Evolutionary conservation across 1,140 invertebrate genomes (phyloP).

Genomic region (Drosophila sturtevanti): DNA sequence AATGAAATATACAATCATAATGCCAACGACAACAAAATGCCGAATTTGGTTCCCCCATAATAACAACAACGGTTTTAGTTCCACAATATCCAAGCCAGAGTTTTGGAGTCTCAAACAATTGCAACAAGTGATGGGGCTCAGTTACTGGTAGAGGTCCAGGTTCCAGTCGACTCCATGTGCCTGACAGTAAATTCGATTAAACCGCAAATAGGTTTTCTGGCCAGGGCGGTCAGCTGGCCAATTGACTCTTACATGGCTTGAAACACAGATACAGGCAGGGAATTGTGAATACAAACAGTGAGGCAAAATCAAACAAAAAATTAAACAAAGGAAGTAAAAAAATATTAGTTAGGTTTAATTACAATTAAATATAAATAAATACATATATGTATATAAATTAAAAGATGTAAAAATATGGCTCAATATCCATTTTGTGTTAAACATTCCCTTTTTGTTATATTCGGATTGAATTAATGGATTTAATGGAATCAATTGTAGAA

Average conservation of each 20-base stretch:
- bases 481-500: too few relatives aligned
- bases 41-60: constrained; percentile 71
- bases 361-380: neutral
- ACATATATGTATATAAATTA: too few relatives aligned
- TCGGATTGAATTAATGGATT: too few relatives aligned
- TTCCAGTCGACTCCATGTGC: constrained; percentile 9
- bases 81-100: neutral
- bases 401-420: too few relatives aligned
- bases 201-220: constrained; percentile 73
- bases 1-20: constrained; percentile 72
- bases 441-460: too few relatives aligned
- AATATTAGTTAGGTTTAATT: too few relatives aligned
- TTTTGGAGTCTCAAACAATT: constrained; percentile 22
- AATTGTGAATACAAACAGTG: constrained; percentile 42
- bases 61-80: constrained; percentile 60
- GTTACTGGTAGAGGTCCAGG: constrained; percentile 29
- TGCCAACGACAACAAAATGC: constrained; percentile 62
- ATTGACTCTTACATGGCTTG: constrained; percentile 53
- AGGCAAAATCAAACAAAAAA: neutral
- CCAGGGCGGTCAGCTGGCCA: constrained; percentile 62
- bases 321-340: too few relatives aligned
- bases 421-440: too few relatives aligned
- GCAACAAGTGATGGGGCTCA: constrained; percentile 66
- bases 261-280: constrained; percentile 5
- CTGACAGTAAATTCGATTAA: constrained; percentile 80